Evolutionary conservation across 2,113 vertebrate species (phyloP).

Genomic region (Pteruthius melanotis): DNA sequence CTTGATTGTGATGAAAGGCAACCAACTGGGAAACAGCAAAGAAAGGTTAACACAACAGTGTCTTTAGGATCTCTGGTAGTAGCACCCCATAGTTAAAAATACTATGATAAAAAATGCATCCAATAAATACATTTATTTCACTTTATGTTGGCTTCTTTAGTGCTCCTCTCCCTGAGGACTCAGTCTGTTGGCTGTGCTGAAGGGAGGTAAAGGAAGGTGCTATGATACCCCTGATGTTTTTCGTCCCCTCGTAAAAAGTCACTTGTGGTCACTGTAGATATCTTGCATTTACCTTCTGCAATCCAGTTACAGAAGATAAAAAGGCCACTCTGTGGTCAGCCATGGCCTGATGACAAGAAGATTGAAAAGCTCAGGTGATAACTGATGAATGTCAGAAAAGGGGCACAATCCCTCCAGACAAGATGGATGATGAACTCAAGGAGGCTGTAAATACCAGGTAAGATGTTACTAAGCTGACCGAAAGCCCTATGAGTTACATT

Average conservation of each 20-base stretch:
- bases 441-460: not conserved
- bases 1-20: conserved; percentile 15
- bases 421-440: not conserved
- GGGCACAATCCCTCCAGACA: not conserved
- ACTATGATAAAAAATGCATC: not conserved
- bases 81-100: not conserved
- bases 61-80: not conserved
- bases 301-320: not conserved
- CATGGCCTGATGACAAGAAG: not conserved
- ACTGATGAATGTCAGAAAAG: not conserved
- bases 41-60: not conserved
- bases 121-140: not conserved
- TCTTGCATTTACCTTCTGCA: not conserved
- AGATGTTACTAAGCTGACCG: not conserved
- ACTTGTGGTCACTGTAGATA: not conserved
- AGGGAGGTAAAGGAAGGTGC: not conserved
- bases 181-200: not conserved
- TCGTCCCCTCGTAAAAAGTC: not conserved
- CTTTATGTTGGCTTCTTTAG: not conserved
- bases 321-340: not conserved
- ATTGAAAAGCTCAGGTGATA: not conserved
- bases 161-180: not conserved
- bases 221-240: not conserved
- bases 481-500: not conserved
- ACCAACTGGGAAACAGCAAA: conserved; percentile 1